Base-by-base conservation (phyloP, 2,888 invertebrate genomes). In the Operophtera brumata region DNA sequence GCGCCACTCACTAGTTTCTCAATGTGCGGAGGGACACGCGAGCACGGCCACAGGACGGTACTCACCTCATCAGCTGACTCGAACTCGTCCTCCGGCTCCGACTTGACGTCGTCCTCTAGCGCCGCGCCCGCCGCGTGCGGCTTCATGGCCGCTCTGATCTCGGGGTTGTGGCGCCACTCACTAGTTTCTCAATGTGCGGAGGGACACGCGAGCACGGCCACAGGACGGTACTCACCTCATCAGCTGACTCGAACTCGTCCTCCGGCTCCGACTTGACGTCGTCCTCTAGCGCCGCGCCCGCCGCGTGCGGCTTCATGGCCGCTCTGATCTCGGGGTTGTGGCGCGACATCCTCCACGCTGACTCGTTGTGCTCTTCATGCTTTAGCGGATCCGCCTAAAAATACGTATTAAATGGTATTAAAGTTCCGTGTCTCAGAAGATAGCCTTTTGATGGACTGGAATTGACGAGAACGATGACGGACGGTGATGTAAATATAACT, bases 11-110 rank as follows among this genome's bases (percentile, higher is more conserved):
- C n/a, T n/a, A n/a, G n/a, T n/a, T n/a, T n/a, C n/a, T n/a, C n/a
- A n/a, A n/a, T n/a, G n/a, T n/a, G n/a, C n/a, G n/a, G n/a, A n/a
- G n/a, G n/a, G n/a, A n/a, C n/a, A n/a, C n/a, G n/a, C n/a, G n/a
- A n/a, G n/a, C n/a, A n/a, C n/a, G n/a, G n/a, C n/a, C 2, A 2
- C 7, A 30, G 30, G 2, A 30, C 30, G 6, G 8, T 36, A 76
- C 79, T 75, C 67, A 87, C 91, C 8, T 89, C 83, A 56, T 92
- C 91, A 9, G 89, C 85, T 0, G 91, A 91, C 37, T 90, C 84
- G 58, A 75, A 86, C 0, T 91, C 83, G 41, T 87, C 86, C 20
- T 89, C 86, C 0, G 86, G 85, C 51, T 84, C 78, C 6, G 85
- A 75, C 58, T 85, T 79, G 62, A 82, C 73, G 35, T 89, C 83